Conservation (phyloP, 2,888 invertebrate genomes). For the Tromatobia lineatoria region DNA sequence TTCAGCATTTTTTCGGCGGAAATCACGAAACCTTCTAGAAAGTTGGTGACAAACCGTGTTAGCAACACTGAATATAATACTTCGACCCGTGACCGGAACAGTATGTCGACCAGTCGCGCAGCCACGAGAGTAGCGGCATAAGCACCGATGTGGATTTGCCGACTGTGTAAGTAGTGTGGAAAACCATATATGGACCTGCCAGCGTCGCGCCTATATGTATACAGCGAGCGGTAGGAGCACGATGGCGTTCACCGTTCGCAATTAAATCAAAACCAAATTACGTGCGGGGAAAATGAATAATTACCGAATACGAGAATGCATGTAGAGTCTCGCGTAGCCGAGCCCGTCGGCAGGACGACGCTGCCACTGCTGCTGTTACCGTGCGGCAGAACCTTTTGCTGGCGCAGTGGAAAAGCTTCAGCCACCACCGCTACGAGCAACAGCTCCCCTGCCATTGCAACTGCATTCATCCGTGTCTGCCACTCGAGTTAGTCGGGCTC, state of each 20-base stretch:
- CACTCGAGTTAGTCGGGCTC: conserved; percentile 25
- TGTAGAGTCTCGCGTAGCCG: not conserved
- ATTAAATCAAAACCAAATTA: conserved; percentile 79
- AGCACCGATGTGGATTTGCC: conserved; percentile 1
- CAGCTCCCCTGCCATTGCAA: conserved; percentile 1
- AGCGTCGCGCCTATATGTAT: not conserved
- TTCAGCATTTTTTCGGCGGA: no score
- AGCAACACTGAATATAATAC: not conserved
- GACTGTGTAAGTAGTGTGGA: not conserved
- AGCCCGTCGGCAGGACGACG: not conserved
- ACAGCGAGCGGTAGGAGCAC: not conserved
- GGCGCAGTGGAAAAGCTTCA: conserved; percentile 29
- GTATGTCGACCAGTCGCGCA: not conserved
- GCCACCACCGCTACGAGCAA: conserved; percentile 1
- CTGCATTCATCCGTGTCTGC: conserved; percentile 26
- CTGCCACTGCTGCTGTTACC: not conserved
- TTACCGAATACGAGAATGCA: conserved; percentile 71
- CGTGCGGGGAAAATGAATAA: conserved; percentile 76
- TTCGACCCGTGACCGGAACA: not conserved
- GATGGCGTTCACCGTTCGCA: conserved; percentile 66
- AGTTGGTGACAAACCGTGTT: no score
- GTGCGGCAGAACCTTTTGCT: conserved; percentile 9
- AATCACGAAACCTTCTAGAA: no score
- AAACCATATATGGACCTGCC: conserved; percentile 27
- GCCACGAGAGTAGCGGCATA: not conserved